Evolutionary conservation across 1,140 invertebrate genomes (phyloP).

Genomic region (Dufourea novaeangliae): DNA sequence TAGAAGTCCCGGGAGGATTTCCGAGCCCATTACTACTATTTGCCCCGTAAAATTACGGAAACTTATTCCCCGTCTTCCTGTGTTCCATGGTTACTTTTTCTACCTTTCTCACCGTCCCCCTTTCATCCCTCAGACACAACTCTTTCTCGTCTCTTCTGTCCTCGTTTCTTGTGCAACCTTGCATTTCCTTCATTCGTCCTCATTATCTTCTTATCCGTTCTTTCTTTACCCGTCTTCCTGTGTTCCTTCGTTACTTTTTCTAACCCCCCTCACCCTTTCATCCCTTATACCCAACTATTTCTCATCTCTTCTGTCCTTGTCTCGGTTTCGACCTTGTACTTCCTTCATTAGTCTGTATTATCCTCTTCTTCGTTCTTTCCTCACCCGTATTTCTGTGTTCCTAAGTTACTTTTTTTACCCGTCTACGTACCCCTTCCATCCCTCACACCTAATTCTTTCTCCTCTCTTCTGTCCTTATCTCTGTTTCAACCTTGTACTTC

Average conservation of each 20-base stretch:
- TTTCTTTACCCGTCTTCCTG: neutral
- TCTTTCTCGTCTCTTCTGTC: neutral
- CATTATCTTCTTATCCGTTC: neutral
- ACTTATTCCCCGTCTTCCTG: slow-evolving; percentile 23
- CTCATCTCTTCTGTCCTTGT: no score
- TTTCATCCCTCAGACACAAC: neutral
- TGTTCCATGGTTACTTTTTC: slow-evolving; percentile 5
- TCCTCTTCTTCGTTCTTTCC: no score
- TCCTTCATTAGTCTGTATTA: no score
- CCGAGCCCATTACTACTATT: slow-evolving; percentile 44
- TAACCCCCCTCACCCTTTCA: neutral
- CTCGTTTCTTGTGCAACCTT: neutral
- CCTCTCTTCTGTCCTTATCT: no score
- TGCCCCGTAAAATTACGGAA: slow-evolving; percentile 51
- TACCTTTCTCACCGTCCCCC: neutral
- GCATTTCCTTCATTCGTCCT: neutral
- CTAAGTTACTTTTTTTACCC: neutral
- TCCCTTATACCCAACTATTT: no score
- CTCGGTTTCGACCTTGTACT: no score
- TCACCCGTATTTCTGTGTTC: no score
- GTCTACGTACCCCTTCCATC: no score
- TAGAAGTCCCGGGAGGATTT: slow-evolving; percentile 22
- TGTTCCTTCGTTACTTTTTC: neutral
- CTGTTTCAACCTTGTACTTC: no score
- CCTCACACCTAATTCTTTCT: no score